phyloP scores from a whole-genome alignment of 1,140 invertebrate genomes.

The Fopius arisanus region DNA sequence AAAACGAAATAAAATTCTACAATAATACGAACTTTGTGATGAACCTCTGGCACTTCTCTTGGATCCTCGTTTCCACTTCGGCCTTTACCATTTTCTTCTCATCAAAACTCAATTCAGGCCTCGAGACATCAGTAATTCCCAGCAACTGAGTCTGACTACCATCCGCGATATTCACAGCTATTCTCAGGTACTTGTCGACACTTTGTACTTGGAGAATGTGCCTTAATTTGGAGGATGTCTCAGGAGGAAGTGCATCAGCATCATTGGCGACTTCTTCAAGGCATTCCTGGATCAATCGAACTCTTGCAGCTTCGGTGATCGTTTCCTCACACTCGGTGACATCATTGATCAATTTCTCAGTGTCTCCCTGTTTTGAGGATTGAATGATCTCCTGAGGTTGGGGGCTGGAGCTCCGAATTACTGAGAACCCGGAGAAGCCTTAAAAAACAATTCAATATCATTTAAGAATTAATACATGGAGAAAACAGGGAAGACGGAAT shows the following conservation, averaged over 20 bases:
- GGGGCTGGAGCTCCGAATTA: not conserved
- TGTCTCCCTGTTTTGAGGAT: not conserved
- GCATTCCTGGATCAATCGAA: conserved; percentile 42
- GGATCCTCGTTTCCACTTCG: conserved; percentile 40
- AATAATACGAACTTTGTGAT: conserved; percentile 37
- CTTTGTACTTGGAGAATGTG: conserved; percentile 39
- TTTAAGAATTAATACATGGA: not conserved
- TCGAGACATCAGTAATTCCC: conserved; percentile 47
- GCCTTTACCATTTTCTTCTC: conserved; percentile 44
- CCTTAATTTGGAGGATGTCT: conserved; percentile 38
- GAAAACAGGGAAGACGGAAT: not conserved
- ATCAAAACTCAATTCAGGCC: conserved; percentile 38
- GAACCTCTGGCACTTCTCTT: conserved; percentile 41
- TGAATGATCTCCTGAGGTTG: not conserved
- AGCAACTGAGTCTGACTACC: conserved; percentile 41
- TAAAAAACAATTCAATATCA: not conserved
- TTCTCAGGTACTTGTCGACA: conserved; percentile 43
- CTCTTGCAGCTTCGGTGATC: conserved; percentile 38
- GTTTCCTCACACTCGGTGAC: conserved; percentile 39
- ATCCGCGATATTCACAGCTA: conserved; percentile 37
- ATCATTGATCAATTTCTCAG: not conserved
- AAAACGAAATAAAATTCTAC: conserved; percentile 17
- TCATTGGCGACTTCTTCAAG: conserved; percentile 32
- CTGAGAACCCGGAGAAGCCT: not conserved
- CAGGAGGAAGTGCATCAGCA: conserved; percentile 27